phyloP scores from a whole-genome alignment of 2,888 invertebrate genomes.

The Spisula subtruncata region DNA sequence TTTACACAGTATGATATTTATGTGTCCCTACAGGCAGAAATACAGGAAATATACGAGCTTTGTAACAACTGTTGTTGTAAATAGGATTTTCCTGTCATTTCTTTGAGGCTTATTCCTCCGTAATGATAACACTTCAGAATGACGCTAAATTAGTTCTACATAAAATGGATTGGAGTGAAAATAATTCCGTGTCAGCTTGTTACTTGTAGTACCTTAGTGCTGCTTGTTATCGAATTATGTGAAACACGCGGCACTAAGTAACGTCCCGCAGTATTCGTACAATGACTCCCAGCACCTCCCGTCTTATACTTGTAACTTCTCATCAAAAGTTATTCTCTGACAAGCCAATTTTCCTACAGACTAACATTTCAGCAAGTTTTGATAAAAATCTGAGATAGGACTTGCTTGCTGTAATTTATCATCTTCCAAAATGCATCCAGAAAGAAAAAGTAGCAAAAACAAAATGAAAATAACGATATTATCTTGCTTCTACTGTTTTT shows the following conservation, averaged over 20 bases:
- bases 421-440: slow-evolving; percentile 29
- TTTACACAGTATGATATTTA: not conserved
- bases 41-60: not conserved
- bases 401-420: slow-evolving; percentile 35
- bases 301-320: slow-evolving; percentile 5
- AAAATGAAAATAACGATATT: not conserved
- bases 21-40: not conserved
- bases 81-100: slow-evolving; percentile 24
- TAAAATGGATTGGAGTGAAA: slow-evolving; percentile 17
- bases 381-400: slow-evolving; percentile 45
- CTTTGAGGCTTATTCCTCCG: not conserved
- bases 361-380: slow-evolving; percentile 43
- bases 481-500: not conserved
- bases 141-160: slow-evolving; percentile 18
- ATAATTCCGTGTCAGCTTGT: not conserved
- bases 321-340: slow-evolving; percentile 28
- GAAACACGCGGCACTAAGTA: not conserved
- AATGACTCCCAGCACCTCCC: not conserved
- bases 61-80: not conserved
- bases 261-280: not conserved
- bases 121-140: slow-evolving; percentile 17
- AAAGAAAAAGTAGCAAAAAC: slow-evolving; percentile 6
- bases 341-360: slow-evolving; percentile 49
- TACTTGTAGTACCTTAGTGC: not conserved
- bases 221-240: slow-evolving; percentile 17